phyloP scores from a whole-genome alignment of 2,888 invertebrate genomes.

The Caenorhabditis sinica region DNA sequence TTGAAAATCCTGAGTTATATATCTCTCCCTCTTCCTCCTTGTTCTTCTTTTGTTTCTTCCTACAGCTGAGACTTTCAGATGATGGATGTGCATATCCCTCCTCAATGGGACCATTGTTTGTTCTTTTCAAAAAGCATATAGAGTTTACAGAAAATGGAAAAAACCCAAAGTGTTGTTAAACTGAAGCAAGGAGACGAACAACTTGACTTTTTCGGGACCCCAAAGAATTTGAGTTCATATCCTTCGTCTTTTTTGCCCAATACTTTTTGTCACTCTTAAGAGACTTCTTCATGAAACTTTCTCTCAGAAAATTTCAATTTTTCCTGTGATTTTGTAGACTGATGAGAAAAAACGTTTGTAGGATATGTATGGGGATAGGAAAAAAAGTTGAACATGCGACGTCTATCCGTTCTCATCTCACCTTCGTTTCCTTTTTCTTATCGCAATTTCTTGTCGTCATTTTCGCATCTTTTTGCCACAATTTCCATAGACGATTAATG shows the following conservation, averaged over 20 bases:
- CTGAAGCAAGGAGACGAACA: constrained; percentile 2
- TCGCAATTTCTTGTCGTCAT: constrained; percentile 48
- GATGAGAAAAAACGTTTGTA: not conserved
- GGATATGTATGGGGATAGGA: not conserved
- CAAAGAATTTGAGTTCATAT: constrained; percentile 31
- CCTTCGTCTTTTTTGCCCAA: constrained; percentile 7
- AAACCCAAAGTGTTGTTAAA: not conserved
- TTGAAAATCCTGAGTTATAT: constrained; percentile 8
- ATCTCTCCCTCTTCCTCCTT: constrained; percentile 18
- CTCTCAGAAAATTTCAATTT: not conserved
- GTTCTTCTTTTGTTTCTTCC: constrained; percentile 24
- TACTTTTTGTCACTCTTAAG: constrained; percentile 26
- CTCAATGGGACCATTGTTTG: constrained; percentile 41
- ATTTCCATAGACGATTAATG: constrained; percentile 51
- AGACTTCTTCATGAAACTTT: not conserved
- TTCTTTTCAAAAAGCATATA: constrained; percentile 37
- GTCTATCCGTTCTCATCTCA: constrained; percentile 65
- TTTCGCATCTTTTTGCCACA: constrained; percentile 63
- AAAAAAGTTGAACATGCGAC: constrained; percentile 45
- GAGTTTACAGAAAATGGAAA: constrained; percentile 49
- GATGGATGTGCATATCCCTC: constrained; percentile 57
- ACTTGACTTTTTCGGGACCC: constrained; percentile 18
- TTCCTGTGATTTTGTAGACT: not conserved
- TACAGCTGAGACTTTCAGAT: constrained; percentile 46
- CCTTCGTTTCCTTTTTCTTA: constrained; percentile 57